Evolutionary conservation across 2,113 vertebrate genomes (phyloP).

Genomic region (Tragulus kanchil): DNA sequence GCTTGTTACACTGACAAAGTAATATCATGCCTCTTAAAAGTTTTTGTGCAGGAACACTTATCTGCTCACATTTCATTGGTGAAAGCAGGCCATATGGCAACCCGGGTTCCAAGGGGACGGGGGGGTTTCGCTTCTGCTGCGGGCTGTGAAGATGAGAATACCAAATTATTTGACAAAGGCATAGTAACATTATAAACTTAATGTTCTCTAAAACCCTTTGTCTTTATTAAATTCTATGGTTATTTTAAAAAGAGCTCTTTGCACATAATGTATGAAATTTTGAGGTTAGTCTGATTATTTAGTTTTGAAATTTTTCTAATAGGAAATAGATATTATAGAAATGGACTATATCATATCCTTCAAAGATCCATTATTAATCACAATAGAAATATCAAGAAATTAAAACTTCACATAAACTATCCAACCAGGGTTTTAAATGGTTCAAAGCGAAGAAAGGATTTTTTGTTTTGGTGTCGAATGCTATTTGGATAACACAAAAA

Average conservation of each 20-base stretch:
- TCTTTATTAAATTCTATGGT: background rate
- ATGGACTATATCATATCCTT: background rate
- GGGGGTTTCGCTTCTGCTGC: background rate
- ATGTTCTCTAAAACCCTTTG: background rate
- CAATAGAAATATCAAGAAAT: background rate
- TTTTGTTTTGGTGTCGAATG: conserved; percentile 55
- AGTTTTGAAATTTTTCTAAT: background rate
- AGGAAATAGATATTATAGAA: conserved; percentile 40
- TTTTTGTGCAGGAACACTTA: background rate
- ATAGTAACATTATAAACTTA: background rate
- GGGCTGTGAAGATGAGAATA: background rate
- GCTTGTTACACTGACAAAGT: background rate
- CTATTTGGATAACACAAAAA: conserved; percentile 81
- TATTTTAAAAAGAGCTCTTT: background rate
- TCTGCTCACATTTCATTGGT: background rate
- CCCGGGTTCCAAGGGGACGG: background rate
- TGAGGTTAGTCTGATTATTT: background rate
- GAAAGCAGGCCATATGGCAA: background rate
- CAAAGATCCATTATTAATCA: conserved; percentile 26
- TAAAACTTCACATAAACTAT: conserved; percentile 25
- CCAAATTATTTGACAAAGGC: background rate
- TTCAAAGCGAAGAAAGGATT: conserved; percentile 49
- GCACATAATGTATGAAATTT: background rate
- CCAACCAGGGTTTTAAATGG: conserved; percentile 23
- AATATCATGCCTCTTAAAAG: background rate